Evolutionary conservation across 2,888 invertebrate genomes (phyloP).

Genomic region (Mylabris sibirica): DNA sequence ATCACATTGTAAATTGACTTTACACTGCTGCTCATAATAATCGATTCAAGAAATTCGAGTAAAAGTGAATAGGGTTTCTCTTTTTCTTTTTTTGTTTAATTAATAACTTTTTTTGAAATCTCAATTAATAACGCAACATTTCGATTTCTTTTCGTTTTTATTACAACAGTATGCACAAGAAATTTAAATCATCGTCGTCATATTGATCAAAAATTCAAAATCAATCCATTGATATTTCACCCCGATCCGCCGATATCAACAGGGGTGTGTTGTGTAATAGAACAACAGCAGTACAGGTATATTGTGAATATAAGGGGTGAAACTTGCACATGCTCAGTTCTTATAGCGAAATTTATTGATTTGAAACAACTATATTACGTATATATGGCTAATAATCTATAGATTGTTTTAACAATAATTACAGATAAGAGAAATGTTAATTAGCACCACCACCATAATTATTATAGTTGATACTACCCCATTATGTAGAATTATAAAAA

Average conservation of each 20-base stretch:
- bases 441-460: not conserved
- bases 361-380: slow-evolving; percentile 14
- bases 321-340: slow-evolving; percentile 49
- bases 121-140: slow-evolving; percentile 17
- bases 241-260: slow-evolving; percentile 12
- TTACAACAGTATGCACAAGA: too few relatives aligned
- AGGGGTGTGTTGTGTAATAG: slow-evolving; percentile 38
- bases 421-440: not conserved
- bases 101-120: slow-evolving; percentile 26
- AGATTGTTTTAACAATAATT: not conserved
- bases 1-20: slow-evolving; percentile 50
- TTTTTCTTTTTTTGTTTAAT: slow-evolving; percentile 19
- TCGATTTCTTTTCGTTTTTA: not conserved
- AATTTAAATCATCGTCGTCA: slow-evolving; percentile 39
- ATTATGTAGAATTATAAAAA: not conserved
- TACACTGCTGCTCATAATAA: slow-evolving; percentile 42
- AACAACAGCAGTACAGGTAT: slow-evolving; percentile 40
- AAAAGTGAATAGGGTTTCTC: not conserved
- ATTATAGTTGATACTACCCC: not conserved
- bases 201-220: slow-evolving; percentile 51
- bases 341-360: slow-evolving; percentile 38
- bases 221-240: slow-evolving; percentile 55
- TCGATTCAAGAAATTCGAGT: not conserved
- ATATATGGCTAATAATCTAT: too few relatives aligned
- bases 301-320: slow-evolving; percentile 36